Base-by-base conservation (phyloP, 2,888 invertebrate genomes). In the Octonoba sinensis region DNA sequence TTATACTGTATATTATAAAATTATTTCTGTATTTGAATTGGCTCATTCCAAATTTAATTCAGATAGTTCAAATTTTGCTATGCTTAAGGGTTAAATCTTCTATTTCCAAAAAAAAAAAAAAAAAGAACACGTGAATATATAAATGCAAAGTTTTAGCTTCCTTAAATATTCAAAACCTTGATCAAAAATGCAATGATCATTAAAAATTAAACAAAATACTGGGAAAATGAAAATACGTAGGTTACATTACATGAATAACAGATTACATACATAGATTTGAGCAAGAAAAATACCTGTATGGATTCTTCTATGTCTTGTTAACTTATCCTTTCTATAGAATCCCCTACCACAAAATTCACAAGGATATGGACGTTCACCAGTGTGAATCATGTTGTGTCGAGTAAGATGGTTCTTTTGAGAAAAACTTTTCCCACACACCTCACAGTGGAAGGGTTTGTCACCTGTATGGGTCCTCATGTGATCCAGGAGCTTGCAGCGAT, bases 391-490 rank as follows among this genome's bases (percentile, higher is more conserved):
- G 74, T 84, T 83, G 79, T 86, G 86, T 13, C 86, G 84, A 44
- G 85, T 85, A 22, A 86, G 83, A 71, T 86, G 86, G 71, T 86
- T 86, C 76, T 86, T 86, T 75, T 86, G 86, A n/a, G 86, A 86
- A 64, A 86, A 86, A 65, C 85, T 84, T 16, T 85, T 83, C 13
- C 86, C 86, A 82, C 86, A 86, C 20, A 85, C 84, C 47, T 86
- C 86, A 79, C 86, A 86, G 56, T 85, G 85, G 77, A 86, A 86
- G 59, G 86, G 86, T 74, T 86, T 85, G 57, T 86, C 86, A 54
- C 86, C 86, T 24, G 86, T 86, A 60, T 86, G 86, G 54, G 86
- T 86, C 56, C 86, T 60, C 86, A 86, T 86, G 67, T 86, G 86
- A 70, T 86, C 86, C 22, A 86, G 72, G 24, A 86, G 78, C 77